Evolutionary conservation across 2,113 vertebrate genomes (phyloP), one percentile per base, ranked within the genome.

Genomic region (Pterocles burchelli): DNA sequence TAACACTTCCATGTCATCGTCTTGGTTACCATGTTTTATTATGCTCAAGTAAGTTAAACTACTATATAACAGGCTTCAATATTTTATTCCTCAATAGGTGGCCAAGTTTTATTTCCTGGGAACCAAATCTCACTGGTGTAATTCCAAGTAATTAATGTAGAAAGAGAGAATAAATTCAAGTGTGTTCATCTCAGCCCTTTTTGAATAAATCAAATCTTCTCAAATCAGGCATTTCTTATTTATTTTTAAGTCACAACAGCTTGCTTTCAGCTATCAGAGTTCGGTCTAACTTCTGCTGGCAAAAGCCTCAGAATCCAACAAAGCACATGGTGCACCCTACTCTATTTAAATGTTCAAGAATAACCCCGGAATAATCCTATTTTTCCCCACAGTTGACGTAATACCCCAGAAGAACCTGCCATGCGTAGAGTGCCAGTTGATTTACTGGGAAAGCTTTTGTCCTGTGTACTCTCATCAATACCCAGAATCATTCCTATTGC

Each of bases 181-280:
- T 79, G 73, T 94, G 72, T 90, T 96, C 89, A 45, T 88, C 88
- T 91, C 85, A 61, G 46, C 63, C 57, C 70, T 57, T 84, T 95
- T 92, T 67, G 54, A 94, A 93, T 96, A 90, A 96, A 96, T 74
- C 77, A 59, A 74, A 20, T 90, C 89, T 91, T 81, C 85, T 87
- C 61, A 92, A 92, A 90, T 65, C 73, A 85, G 90, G 29, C n/a
- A 79, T 85, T 92, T 86, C 76, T 89, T 77, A 65, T 36, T 92
- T 76, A 43, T 83, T 96, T 70, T 93, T 85, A 85, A 72, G 45
- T 13, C 85, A 54, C 1, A 0, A 73, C 65, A 93, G 41, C 79
- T 82, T 88, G 67, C 33, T 89, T 93, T 51, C 94, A 94, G 52
- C 67, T 46, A 61, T 18, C 70, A 75, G 36, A 80, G 46, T 18